Base-by-base conservation (phyloP, 2,888 invertebrate genomes). In the Corbicula japonica region DNA sequence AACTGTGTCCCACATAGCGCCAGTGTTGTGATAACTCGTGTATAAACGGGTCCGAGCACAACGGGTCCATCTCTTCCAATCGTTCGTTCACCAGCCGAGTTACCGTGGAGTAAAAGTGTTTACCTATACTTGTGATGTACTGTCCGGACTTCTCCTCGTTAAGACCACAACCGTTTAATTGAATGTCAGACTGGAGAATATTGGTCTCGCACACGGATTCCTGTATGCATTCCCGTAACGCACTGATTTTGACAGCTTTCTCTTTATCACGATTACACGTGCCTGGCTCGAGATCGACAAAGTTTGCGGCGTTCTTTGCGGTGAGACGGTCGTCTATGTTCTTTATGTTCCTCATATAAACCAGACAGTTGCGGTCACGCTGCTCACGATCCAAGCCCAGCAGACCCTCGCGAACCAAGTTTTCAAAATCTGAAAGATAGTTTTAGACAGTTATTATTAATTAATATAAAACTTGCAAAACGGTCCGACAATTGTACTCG, bases 11-110 rank as follows among this genome's bases (percentile, higher is more conserved):
- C 2, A 84, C 84, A 8, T 81, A 68, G 8, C 78, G 52, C 89
- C 90, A 88, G 60, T 92, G 90, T 6, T 79, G 80, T 0, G 86
- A 60, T 6, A 88, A 83, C 48, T 91, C 91, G 4, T 87, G 82
- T 38, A 84, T 87, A 18, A 91, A 76, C 2, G 75, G 74, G 76
- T 90, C 90, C 8, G 77, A 73, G 23, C 76, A 65, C 6, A 86
- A 50, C 23, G 58, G 63, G 23, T 83, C 81, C 32, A 68, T 63
- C 15, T 71, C 77, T 6, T 68, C 62, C 38, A 89, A 82, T 38
- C 82, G 76, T 56, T 81, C 61, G 63, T 90, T 89, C 21, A 91
- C 83, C 54, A 89, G 58, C 6, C 71, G 61, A 30, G 86, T 85
- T n/a, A 89, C 72, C 0, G 82, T 76, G 38, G 78, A 72, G 63